Evolutionary conservation across 1,140 invertebrate species (phyloP).

Genomic region (Zaprionus vittiger): DNA sequence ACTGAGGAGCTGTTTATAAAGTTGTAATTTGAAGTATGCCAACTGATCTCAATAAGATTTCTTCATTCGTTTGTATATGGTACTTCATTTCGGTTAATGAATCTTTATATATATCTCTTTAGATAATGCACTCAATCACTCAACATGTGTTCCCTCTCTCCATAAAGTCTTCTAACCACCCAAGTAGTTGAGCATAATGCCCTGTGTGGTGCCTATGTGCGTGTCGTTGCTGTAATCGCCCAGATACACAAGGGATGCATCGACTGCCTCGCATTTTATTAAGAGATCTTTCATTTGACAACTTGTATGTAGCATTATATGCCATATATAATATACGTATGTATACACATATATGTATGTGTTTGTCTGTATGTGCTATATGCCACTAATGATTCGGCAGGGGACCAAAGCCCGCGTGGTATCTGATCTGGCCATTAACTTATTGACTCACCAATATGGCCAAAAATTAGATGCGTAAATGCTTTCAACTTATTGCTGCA

Average conservation of each 20-base stretch:
- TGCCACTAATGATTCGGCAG: conserved; percentile 27
- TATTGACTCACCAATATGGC: conserved; percentile 52
- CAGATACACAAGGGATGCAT: conserved; percentile 16
- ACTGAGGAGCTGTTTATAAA: no score
- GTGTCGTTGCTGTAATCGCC: conserved; percentile 29
- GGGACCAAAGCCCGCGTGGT: not conserved
- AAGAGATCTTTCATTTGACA: conserved; percentile 36
- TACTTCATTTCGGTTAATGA: no score
- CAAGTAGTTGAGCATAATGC: not conserved
- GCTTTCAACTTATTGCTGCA: conserved; percentile 56
- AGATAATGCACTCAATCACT: no score
- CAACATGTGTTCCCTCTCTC: not conserved
- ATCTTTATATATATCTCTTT: no score
- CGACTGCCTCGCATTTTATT: conserved; percentile 19
- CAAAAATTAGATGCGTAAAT: conserved; percentile 41
- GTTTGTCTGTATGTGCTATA: not conserved
- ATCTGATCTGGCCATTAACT: conserved; percentile 28
- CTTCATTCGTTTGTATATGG: no score
- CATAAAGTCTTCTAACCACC: conserved; percentile 15
- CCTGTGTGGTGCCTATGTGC: conserved; percentile 18
- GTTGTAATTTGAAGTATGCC: no score
- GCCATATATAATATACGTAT: not conserved
- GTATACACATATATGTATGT: not conserved
- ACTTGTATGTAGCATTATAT: conserved; percentile 1
- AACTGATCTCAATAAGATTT: no score